Evolutionary conservation across 1,140 invertebrate genomes (phyloP), one percentile per base, ranked within the genome.

Genomic region (Eriocheir sinensis): DNA sequence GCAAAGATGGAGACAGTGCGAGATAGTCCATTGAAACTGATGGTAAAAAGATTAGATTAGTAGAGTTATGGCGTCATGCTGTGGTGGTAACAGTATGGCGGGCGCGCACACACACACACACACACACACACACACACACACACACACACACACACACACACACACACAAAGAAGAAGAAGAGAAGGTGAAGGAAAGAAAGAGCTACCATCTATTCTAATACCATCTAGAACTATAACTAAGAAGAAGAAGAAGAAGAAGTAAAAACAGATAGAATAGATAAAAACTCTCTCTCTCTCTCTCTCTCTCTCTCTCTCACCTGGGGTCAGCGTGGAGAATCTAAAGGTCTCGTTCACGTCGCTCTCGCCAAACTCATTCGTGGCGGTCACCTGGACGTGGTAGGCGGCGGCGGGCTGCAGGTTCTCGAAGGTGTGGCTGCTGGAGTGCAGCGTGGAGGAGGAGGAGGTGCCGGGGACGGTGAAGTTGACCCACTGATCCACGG

Each of bases 301-400:
- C 1, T 32, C 32, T n/a, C 41, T 15, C 3, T 38, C 41, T 12
- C 40, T 81, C 72, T 80, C 32, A 94, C 94, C 90, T 91, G 89
- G 36, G 15, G 79, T 36, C 38, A 92, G 41, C 17, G 94, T 94
- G 48, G 94, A 88, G 80, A 94, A 94, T 27, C 80, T 21, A 79
- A 94, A 94, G 0, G 94, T 91, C 40, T 94, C 89, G 27, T 94
- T 94, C 9, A 88, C 72, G 30, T 94, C 94, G 32, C 94, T 79
- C 8, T n/a, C 32, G 15, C 94, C 94, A 81, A 86, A 94, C 80
- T 94, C 94, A 79, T 94, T 94, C n/a, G 36, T 91, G 6, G 94
- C 94, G 0, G 79, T 79, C 2, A 94, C 81, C 32, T 91, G 89
- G 0, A 92, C 94, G 80, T 91, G 48, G 41, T 94, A 94, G 21